Conservation (phyloP, 2,797 vertebrate species). For the Rhinella marina region DNA sequence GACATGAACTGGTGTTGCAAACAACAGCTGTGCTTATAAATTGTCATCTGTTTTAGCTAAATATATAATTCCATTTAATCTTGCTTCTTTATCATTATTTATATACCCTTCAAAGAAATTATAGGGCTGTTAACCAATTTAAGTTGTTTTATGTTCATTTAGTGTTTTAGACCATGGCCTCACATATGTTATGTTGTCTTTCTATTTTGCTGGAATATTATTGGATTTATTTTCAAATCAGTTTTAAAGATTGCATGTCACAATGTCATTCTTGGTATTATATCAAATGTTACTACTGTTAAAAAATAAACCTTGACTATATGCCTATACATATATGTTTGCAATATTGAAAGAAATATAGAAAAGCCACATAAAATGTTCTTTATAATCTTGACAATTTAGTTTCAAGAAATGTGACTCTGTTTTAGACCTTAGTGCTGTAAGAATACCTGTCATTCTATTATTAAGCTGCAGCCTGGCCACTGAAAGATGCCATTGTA, state of each 20-base stretch:
- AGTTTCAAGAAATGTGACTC: conserved; percentile 3
- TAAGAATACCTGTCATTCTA: conserved; percentile 44
- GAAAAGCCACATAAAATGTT: conserved; percentile 9
- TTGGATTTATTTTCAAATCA: background rate
- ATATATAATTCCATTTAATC: conserved; percentile 52
- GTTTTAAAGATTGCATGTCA: background rate
- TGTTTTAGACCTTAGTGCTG: conserved; percentile 32
- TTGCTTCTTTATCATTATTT: conserved; percentile 54
- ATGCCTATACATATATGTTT: background rate
- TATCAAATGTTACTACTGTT: background rate
- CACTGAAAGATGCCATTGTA: conserved; percentile 33
- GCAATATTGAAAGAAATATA: background rate
- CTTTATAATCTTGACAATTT: background rate
- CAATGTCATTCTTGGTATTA: background rate
- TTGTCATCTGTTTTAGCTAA: conserved; percentile 57
- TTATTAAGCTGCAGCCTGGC: conserved; percentile 35
- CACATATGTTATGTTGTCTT: background rate
- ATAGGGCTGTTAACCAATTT: conserved; percentile 46
- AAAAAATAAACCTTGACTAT: background rate
- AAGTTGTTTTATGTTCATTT: conserved; percentile 51
- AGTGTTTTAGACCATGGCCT: conserved; percentile 15
- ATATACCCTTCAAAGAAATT: conserved; percentile 48
- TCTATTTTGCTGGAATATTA: background rate
- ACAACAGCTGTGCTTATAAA: conserved; percentile 59
- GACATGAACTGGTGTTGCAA: conserved; percentile 42